phyloP scores from a whole-genome alignment of 2,113 vertebrate species.

The Phyllopteryx taeniolatus region DNA sequence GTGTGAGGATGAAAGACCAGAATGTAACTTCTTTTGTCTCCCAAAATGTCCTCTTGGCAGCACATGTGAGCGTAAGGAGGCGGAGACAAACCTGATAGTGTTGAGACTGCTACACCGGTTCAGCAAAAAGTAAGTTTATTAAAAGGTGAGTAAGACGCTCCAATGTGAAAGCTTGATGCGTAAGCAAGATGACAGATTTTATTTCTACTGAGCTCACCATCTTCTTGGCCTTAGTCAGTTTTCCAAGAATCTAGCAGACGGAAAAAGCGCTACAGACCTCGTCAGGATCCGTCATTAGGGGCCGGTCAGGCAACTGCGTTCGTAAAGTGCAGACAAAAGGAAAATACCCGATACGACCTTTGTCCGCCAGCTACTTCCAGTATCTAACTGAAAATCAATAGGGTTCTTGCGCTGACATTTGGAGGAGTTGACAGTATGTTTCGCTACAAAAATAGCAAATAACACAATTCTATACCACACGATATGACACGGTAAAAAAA shows the following conservation, averaged over 20 bases:
- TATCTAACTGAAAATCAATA: not conserved
- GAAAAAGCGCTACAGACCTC: constrained; percentile 5
- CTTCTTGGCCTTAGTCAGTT: constrained; percentile 3
- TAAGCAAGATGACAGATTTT: not conserved
- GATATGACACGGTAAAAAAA: not conserved
- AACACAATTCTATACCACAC: not conserved
- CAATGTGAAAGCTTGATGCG: not conserved
- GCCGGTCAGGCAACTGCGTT: not conserved
- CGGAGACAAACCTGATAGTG: constrained; percentile 1
- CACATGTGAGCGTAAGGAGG: constrained; percentile 39
- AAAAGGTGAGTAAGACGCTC: constrained; percentile 8
- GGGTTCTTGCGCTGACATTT: not conserved
- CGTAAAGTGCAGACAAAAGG: constrained; percentile 2
- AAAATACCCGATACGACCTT: not conserved
- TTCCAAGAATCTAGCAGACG: constrained; percentile 2
- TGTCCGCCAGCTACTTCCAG: not conserved
- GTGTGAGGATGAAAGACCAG: constrained; percentile 8
- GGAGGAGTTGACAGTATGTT: not conserved
- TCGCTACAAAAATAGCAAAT: not conserved
- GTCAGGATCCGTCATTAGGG: constrained; percentile 1
- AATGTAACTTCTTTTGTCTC: constrained; percentile 13
- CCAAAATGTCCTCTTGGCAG: constrained; percentile 43
- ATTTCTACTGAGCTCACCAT: constrained; percentile 6
- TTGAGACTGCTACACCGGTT: not conserved
- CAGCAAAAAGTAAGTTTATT: not conserved